These are phyloP conservation scores for Cairina moschata DNA, from an alignment of 2,113 vertebrate species.

Conservation along the genomic window DNA sequence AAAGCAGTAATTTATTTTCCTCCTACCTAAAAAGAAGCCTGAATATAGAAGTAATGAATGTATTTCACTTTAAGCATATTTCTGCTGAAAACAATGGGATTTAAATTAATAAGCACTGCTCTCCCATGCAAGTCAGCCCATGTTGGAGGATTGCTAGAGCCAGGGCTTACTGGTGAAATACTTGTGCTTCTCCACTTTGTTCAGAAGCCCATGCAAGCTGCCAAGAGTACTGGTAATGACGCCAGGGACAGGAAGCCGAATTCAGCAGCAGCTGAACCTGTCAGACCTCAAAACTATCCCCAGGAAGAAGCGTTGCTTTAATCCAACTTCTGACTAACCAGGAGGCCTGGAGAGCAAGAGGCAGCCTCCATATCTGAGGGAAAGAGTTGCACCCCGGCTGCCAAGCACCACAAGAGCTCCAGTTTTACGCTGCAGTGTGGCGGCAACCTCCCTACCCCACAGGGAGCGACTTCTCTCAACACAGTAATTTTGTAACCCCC, in stretches of 20 bases:
- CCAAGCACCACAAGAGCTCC: neutral
- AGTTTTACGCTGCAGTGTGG: neutral
- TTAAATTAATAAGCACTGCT: neutral
- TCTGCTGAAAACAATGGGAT: neutral
- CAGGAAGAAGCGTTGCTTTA: neutral
- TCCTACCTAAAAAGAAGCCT: neutral
- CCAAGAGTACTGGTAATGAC: neutral
- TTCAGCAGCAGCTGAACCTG: conserved; percentile 16
- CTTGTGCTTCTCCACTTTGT: neutral
- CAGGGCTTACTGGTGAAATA: neutral
- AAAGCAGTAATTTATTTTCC: neutral
- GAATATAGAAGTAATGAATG: neutral
- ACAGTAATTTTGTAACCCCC: neutral
- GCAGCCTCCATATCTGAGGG: neutral
- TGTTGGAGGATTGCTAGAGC: neutral
- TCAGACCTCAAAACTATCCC: neutral
- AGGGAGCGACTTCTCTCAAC: neutral
- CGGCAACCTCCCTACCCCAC: neutral
- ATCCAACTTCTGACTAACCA: neutral
- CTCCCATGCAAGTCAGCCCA: neutral
- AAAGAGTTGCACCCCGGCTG: neutral
- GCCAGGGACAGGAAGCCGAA: neutral
- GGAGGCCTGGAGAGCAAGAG: neutral
- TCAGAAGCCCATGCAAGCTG: neutral
- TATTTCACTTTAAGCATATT: neutral